Evolutionary conservation across 2,888 invertebrate genomes (phyloP).

Genomic region (Hofmannophila pseudospretella): DNA sequence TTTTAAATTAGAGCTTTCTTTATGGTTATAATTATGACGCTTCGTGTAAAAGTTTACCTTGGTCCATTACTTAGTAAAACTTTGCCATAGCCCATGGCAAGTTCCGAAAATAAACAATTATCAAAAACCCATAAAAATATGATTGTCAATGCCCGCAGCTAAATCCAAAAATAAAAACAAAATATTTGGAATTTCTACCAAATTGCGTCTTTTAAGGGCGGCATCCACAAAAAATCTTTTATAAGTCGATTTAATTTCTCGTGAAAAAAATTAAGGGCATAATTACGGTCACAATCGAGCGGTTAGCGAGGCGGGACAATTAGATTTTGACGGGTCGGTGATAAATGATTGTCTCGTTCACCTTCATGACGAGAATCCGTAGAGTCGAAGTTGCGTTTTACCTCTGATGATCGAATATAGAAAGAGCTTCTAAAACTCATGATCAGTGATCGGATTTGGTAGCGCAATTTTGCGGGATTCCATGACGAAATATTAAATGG

Average conservation of each 20-base stretch:
- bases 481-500: too few relatives aligned
- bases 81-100: too few relatives aligned
- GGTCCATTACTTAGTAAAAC: neutral
- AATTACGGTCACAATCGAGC: conserved; percentile 72
- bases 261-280: conserved; percentile 70
- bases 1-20: too few relatives aligned
- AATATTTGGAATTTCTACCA: conserved; percentile 57
- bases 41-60: too few relatives aligned
- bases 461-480: too few relatives aligned
- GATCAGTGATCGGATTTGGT: too few relatives aligned
- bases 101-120: neutral
- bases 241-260: conserved; percentile 58
- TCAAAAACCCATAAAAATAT: neutral
- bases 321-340: conserved; percentile 74
- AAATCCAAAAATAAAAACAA: conserved; percentile 45
- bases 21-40: too few relatives aligned
- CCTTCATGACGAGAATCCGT: conserved; percentile 33
- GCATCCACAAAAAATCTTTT: conserved; percentile 45
- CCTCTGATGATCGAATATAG: too few relatives aligned
- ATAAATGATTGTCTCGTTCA: conserved; percentile 67
- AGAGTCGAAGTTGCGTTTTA: conserved; percentile 32
- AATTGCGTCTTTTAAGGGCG: conserved; percentile 44
- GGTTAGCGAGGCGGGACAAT: conserved; percentile 74
- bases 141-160: conserved; percentile 10
- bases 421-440: too few relatives aligned